phyloP scores from a whole-genome alignment of 2,113 vertebrate genomes.

The Meriones unguiculatus region DNA sequence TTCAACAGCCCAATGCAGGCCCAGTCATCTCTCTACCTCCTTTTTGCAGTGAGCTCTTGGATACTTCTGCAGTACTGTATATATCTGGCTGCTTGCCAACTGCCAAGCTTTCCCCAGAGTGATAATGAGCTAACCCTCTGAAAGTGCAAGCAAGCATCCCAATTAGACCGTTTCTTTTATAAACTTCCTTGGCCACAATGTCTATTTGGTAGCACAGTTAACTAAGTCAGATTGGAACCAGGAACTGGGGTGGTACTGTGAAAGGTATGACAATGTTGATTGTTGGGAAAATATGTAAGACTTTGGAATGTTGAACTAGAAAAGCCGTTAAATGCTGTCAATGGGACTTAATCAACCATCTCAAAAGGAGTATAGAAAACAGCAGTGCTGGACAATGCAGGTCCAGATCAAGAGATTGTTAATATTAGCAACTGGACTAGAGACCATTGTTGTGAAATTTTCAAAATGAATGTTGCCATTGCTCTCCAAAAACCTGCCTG shows the following conservation, averaged over 20 bases:
- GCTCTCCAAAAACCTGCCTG: too few relatives aligned
- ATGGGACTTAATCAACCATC: not conserved
- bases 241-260: not conserved
- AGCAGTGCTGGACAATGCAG: not conserved
- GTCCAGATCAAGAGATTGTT: not conserved
- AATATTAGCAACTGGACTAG: not conserved
- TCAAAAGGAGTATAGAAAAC: not conserved
- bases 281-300: not conserved
- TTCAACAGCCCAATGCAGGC: not conserved
- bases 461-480: not conserved
- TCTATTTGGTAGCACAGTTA: not conserved
- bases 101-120: not conserved
- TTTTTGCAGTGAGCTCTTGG: not conserved
- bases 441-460: not conserved
- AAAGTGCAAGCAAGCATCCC: not conserved
- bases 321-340: not conserved
- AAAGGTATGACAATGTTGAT: not conserved
- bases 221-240: not conserved
- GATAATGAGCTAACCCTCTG: not conserved
- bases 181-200: not conserved
- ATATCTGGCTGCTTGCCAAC: not conserved
- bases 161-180: not conserved
- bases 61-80: not conserved
- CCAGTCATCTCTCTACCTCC: not conserved
- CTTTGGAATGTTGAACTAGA: not conserved